phyloP scores from a whole-genome alignment of 2,113 vertebrate species.

The Mus spicilegus region DNA sequence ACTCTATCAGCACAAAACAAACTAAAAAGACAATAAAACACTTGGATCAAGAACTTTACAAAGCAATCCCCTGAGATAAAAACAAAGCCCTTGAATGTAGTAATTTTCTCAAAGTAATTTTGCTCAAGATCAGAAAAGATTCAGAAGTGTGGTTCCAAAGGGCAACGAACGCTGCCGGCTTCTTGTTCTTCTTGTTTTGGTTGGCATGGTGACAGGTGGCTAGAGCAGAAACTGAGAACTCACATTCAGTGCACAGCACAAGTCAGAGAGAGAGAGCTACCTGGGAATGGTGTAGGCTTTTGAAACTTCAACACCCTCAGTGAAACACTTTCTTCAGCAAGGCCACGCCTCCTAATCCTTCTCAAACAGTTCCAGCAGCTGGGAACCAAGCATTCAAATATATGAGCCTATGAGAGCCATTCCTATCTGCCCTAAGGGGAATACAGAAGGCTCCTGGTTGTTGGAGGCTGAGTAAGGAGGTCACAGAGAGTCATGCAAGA shows the following conservation, averaged over 20 bases:
- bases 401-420: not conserved
- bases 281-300: not conserved
- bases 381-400: not conserved
- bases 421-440: not conserved
- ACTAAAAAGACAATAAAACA: not conserved
- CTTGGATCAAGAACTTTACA: not conserved
- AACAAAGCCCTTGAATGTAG: not conserved
- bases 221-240: not conserved
- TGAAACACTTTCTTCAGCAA: not conserved
- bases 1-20: not conserved
- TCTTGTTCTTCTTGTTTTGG: not conserved
- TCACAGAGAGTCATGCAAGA: not conserved
- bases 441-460: not conserved
- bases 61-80: not conserved
- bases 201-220: not conserved
- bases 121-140: constrained; percentile 15
- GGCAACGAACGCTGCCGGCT: not conserved
- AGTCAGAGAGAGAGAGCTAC: not conserved
- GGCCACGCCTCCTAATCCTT: not conserved
- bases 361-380: not conserved
- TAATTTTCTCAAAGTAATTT: not conserved
- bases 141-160: not conserved
- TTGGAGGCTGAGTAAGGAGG: not conserved
- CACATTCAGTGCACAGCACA: too few species aligned
- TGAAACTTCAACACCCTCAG: not conserved